Evolutionary conservation across 2,888 invertebrate genomes (phyloP).

Genomic region (Villa cingulata): DNA sequence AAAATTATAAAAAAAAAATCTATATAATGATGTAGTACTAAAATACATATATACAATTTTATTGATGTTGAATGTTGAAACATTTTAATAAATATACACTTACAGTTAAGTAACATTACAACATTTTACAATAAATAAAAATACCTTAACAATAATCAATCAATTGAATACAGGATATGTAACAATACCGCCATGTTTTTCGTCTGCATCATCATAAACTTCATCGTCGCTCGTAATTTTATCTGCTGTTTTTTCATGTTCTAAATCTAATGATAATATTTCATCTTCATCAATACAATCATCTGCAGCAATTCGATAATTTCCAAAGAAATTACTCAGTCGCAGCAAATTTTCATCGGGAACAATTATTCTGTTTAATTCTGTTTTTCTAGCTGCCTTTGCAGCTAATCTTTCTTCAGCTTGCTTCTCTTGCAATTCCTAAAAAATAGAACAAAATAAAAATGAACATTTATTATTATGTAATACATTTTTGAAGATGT

Average conservation of each 20-base stretch:
- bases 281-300: slow-evolving; percentile 10
- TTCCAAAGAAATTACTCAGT: slow-evolving; percentile 22
- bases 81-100: too few relatives aligned
- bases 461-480: too few relatives aligned
- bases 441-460: not conserved
- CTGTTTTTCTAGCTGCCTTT: slow-evolving; percentile 14
- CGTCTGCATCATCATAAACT: slow-evolving; percentile 24
- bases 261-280: slow-evolving; percentile 26
- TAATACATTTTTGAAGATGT: too few relatives aligned
- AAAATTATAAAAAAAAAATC: too few relatives aligned
- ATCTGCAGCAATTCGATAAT: slow-evolving; percentile 22
- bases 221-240: slow-evolving; percentile 23
- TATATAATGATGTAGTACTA: too few relatives aligned
- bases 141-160: not conserved
- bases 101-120: too few relatives aligned
- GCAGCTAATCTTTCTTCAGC: slow-evolving; percentile 26
- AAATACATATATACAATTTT: too few relatives aligned
- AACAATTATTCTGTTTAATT: slow-evolving; percentile 11
- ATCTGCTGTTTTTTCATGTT: slow-evolving; percentile 9
- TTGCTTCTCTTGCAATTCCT: slow-evolving; percentile 28
- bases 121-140: not conserved
- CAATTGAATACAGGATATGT: slow-evolving; percentile 21
- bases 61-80: too few relatives aligned
- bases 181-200: slow-evolving; percentile 16
- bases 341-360: slow-evolving; percentile 20